These are phyloP conservation scores for Spialia ferax DNA, from an alignment of 2,888 invertebrate species.

Conservation along the genomic window DNA sequence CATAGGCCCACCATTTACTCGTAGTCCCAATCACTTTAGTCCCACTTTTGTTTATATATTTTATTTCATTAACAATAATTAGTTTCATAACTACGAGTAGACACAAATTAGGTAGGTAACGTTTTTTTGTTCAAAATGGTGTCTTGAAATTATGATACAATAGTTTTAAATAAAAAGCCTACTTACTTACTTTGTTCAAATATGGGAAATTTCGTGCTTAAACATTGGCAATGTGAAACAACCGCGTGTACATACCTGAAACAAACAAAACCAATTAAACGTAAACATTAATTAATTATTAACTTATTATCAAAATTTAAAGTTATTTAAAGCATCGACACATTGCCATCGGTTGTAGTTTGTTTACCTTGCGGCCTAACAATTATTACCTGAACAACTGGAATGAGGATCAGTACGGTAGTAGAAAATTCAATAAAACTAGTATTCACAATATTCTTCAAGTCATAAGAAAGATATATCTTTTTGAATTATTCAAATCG, in stretches of 20 bases:
- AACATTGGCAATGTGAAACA: not conserved
- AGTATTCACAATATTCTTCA: no score
- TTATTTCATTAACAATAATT: no score
- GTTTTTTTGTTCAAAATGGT: no score
- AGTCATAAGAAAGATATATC: no score
- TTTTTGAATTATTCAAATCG: no score
- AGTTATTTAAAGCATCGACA: not conserved
- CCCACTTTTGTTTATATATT: no score
- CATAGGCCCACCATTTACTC: no score
- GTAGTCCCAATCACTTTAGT: no score
- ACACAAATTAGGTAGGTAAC: no score
- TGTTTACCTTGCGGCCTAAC: constrained; percentile 12
- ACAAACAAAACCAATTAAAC: constrained; percentile 52
- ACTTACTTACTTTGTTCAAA: not conserved
- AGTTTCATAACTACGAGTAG: not conserved
- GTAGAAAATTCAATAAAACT: no score
- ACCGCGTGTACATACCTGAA: constrained; percentile 51
- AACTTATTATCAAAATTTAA: no score
- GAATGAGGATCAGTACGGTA: constrained; percentile 39
- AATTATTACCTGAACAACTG: constrained; percentile 32
- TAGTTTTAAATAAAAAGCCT: not conserved
- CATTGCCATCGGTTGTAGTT: not conserved
- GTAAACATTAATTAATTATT: constrained; percentile 9
- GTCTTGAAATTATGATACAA: no score
- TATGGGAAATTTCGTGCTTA: constrained; percentile 13